Percentiles rank a stretch among this genome's conserved stretches.
These are phyloP conservation scores for Clusia tigrina DNA, from an alignment of 2,888 invertebrate species.

Conservation along the genomic window DNA sequence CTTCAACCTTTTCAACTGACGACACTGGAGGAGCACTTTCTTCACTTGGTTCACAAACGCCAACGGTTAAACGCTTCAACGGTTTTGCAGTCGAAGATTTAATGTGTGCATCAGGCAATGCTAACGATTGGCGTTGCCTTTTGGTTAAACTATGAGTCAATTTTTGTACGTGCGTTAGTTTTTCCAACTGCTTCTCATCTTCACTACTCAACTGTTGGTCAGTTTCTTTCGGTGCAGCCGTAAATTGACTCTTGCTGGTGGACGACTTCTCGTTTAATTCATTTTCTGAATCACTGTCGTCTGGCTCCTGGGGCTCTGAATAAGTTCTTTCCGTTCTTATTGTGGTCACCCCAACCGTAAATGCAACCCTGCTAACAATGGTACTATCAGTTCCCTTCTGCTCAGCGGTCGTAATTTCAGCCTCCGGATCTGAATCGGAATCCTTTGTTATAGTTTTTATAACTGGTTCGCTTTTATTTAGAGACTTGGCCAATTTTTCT, in stretches of 20 bases:
- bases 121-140: slow-evolving; percentile 49
- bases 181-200: slow-evolving; percentile 40
- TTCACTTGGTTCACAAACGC: slow-evolving; percentile 24
- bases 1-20: slow-evolving; percentile 49
- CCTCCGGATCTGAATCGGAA: background rate
- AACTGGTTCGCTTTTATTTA: background rate
- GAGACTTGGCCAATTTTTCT: too few species aligned
- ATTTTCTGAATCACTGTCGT: background rate
- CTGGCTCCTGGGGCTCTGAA: too few species aligned
- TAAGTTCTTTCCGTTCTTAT: too few species aligned
- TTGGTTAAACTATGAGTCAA: slow-evolving; percentile 51
- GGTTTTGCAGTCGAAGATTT: slow-evolving; percentile 21
- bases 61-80: slow-evolving; percentile 32
- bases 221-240: too few species aligned
- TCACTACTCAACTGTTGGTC: slow-evolving; percentile 30
- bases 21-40: slow-evolving; percentile 50
- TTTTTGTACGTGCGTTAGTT: slow-evolving; percentile 40
- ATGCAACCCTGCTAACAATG: too few species aligned
- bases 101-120: slow-evolving; percentile 22
- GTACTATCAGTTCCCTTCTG: too few species aligned
- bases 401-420: too few species aligned
- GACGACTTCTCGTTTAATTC: background rate
- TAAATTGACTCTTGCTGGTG: slow-evolving; percentile 20
- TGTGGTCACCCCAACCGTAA: too few species aligned
- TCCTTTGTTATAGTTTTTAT: background rate